Evolutionary conservation across 35 echinoderm and acorn worm species (phyloP).

Genomic region (Lytechinus variegatus): DNA sequence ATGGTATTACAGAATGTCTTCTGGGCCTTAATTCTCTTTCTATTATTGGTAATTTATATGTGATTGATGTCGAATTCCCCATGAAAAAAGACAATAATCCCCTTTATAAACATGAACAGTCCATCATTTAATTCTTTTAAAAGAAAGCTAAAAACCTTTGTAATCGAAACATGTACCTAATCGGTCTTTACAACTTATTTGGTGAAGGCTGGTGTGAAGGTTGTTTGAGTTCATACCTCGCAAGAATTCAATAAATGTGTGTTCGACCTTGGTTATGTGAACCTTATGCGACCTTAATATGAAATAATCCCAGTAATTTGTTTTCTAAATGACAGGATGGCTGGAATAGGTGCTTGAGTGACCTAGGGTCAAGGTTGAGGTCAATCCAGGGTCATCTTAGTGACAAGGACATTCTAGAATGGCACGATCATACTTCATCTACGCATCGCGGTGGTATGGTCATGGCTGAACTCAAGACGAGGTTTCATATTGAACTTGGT

Average conservation of each 20-base stretch:
- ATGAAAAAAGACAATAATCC: too few species aligned
- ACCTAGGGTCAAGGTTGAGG: slow-evolving; percentile 71
- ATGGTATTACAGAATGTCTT: too few species aligned
- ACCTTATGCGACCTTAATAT: too few species aligned
- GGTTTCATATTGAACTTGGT: slow-evolving; percentile 72
- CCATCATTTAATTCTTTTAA: too few species aligned
- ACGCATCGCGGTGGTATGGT: slow-evolving; percentile 79
- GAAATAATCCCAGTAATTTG: not conserved
- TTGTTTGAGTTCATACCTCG: not conserved
- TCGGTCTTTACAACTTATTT: not conserved
- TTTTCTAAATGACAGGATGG: not conserved
- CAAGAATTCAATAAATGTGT: not conserved
- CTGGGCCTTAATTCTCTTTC: too few species aligned
- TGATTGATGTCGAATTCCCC: too few species aligned
- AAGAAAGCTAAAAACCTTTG: not conserved
- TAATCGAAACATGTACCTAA: not conserved
- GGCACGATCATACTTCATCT: slow-evolving; percentile 86
- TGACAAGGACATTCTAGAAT: slow-evolving; percentile 87
- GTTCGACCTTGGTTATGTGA: too few species aligned
- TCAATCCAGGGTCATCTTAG: slow-evolving; percentile 71
- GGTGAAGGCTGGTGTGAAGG: not conserved
- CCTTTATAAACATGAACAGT: too few species aligned
- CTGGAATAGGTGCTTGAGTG: slow-evolving; percentile 56
- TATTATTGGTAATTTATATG: too few species aligned
- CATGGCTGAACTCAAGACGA: slow-evolving; percentile 43